Conservation (phyloP, 2,888 invertebrate genomes). For the Eupithecia exiguata region DNA sequence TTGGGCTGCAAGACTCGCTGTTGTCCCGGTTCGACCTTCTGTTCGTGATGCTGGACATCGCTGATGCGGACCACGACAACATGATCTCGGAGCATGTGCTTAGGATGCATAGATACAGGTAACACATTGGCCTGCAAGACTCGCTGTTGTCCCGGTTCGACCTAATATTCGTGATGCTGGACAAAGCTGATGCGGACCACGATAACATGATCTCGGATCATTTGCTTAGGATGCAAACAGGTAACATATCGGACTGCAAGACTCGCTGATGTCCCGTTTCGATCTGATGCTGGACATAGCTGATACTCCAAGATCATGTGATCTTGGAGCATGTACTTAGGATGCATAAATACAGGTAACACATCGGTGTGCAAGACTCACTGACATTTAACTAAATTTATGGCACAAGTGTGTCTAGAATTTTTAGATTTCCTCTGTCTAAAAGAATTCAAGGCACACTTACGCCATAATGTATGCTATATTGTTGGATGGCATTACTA, state of each 20-base stretch:
- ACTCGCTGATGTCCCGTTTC: too few species aligned
- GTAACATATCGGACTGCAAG: too few species aligned
- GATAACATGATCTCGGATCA: constrained; percentile 98
- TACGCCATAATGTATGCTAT: too few species aligned
- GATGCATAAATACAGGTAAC: too few species aligned
- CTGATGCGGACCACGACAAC: constrained; percentile 95
- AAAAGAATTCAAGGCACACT: too few species aligned
- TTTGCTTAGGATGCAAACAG: constrained; percentile 97
- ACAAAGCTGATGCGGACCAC: constrained; percentile 94
- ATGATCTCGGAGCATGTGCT: constrained; percentile 98
- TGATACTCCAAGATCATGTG: too few species aligned
- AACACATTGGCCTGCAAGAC: constrained; percentile 98
- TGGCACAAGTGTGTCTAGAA: too few species aligned
- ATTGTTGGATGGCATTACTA: too few species aligned
- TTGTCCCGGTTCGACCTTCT: constrained; percentile 99
- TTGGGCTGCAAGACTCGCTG: constrained; percentile 98
- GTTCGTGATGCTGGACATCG: constrained; percentile 97
- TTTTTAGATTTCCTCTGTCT: too few species aligned
- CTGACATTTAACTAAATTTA: neutral
- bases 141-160: constrained; percentile 99
- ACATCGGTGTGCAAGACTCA: too few species aligned
- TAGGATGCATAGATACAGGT: constrained; percentile 97
- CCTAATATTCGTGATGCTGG: constrained; percentile 98
- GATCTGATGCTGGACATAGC: too few species aligned
- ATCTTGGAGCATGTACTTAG: too few species aligned